phyloP scores from a whole-genome alignment of 2,888 invertebrate genomes.

The Apotomis betuletana region DNA sequence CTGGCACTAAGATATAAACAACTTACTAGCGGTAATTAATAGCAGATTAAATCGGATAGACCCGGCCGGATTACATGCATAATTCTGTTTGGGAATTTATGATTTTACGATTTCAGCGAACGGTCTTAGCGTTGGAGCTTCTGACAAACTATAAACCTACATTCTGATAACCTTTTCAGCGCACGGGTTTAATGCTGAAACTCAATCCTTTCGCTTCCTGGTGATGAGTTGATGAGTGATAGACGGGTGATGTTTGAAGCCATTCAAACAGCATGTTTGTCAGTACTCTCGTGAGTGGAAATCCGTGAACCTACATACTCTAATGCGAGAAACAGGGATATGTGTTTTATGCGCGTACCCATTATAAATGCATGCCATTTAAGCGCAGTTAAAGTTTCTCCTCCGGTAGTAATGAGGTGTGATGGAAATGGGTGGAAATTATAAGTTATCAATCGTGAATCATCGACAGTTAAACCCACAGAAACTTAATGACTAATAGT shows the following conservation, averaged over 20 bases:
- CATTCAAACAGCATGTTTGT: neutral
- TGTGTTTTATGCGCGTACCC: neutral
- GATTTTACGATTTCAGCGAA: constrained; percentile 64
- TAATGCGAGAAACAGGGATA: neutral
- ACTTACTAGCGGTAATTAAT: constrained; percentile 48
- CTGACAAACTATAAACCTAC: constrained; percentile 75
- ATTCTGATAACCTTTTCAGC: constrained; percentile 55
- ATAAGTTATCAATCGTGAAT: constrained; percentile 6
- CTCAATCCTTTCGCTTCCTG: constrained; percentile 30
- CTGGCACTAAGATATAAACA: constrained; percentile 43
- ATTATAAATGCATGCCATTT: neutral
- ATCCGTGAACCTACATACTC: neutral
- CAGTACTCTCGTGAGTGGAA: neutral
- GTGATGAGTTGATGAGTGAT: neutral
- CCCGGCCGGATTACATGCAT: constrained; percentile 46
- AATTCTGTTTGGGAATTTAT: constrained; percentile 54
- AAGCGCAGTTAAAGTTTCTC: constrained; percentile 1
- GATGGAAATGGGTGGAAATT: constrained; percentile 12
- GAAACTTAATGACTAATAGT: constrained; percentile 6
- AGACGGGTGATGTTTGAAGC: neutral
- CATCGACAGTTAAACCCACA: constrained; percentile 1
- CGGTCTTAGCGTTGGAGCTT: constrained; percentile 54
- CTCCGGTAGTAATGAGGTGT: constrained; percentile 3
- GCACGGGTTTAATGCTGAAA: constrained; percentile 45
- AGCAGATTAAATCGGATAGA: constrained; percentile 49